phyloP scores from a whole-genome alignment of 2,113 vertebrate genomes.

The Corythornis vintsioides region DNA sequence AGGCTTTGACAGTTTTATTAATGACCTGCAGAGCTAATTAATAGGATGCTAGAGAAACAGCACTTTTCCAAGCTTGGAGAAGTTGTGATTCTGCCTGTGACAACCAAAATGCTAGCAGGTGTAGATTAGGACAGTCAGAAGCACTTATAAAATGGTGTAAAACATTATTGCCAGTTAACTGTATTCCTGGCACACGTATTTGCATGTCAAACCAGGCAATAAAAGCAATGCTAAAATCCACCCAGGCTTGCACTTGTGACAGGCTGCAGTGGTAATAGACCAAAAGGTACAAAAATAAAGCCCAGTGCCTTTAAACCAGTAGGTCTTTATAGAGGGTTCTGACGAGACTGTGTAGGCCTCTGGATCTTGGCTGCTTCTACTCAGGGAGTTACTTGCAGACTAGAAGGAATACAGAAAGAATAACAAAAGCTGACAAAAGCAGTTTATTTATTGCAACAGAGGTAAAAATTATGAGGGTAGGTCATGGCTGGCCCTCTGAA shows the following conservation, averaged over 20 bases:
- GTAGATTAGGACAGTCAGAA: not conserved
- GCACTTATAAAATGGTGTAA: not conserved
- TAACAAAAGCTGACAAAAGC: not conserved
- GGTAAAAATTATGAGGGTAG: not conserved
- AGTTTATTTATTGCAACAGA: not conserved
- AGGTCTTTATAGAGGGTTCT: not conserved
- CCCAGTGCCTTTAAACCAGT: not conserved
- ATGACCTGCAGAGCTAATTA: not conserved
- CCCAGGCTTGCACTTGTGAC: not conserved
- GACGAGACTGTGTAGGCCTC: not conserved
- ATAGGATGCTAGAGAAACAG: not conserved
- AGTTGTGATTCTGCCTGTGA: not conserved
- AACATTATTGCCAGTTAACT: not conserved
- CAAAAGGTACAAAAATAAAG: not conserved
- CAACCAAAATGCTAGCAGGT: not conserved
- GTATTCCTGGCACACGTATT: not conserved
- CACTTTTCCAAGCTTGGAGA: not conserved
- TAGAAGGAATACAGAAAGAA: not conserved
- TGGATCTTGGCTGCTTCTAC: not conserved
- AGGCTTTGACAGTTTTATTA: not conserved
- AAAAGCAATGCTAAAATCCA: not conserved
- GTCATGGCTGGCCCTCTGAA: not conserved
- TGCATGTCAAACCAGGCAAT: not conserved
- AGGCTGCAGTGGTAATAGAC: not conserved
- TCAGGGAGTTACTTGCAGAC: not conserved